phyloP scores from a whole-genome alignment of 2,797 vertebrate genomes.

The Leptatherina wallacei region DNA sequence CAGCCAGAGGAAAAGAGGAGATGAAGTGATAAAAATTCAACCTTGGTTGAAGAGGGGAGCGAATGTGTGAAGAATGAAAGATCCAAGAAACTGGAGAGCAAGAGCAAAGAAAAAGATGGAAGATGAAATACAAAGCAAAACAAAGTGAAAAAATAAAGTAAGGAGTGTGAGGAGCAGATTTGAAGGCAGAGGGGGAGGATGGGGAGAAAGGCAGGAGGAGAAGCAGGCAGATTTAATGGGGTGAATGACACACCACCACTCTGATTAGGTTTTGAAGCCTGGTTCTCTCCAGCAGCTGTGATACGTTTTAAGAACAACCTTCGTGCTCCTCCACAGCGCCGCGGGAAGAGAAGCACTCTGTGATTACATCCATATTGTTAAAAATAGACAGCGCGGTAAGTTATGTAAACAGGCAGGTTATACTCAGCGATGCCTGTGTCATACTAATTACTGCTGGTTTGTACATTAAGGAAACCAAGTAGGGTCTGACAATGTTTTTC shows the following conservation, averaged over 20 bases:
- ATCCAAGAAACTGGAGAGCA: constrained; percentile 31
- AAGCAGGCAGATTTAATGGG: constrained; percentile 51
- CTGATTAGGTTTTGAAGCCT: constrained; percentile 66
- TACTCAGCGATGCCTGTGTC: constrained; percentile 26
- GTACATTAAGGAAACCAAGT: constrained; percentile 32
- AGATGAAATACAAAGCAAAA: constrained; percentile 41
- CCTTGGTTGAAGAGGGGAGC: constrained; percentile 44
- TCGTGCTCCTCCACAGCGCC: constrained; percentile 35
- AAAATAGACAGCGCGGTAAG: constrained; percentile 65
- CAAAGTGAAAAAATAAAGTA: constrained; percentile 8
- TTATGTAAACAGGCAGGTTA: constrained; percentile 65
- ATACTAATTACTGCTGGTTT: constrained; percentile 59
- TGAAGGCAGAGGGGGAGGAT: constrained; percentile 28
- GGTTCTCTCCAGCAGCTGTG: constrained; percentile 66
- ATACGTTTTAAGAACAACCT: constrained; percentile 46
- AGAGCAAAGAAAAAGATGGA: constrained; percentile 22
- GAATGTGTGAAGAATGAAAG: constrained; percentile 39
- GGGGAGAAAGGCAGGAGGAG: constrained; percentile 16
- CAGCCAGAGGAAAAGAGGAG: constrained; percentile 41
- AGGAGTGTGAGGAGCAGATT: constrained; percentile 38
- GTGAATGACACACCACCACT: constrained; percentile 77
- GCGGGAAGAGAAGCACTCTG: constrained; percentile 52
- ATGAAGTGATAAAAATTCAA: constrained; percentile 64
- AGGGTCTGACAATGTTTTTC: constrained; percentile 17
- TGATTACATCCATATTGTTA: constrained; percentile 60